A percentile compares a stretch with the other conserved stretches of the same genome.
These are phyloP conservation scores for Cheirogaleus medius DNA, from an alignment of 2,113 vertebrate genomes.

Conservation along the genomic window DNA sequence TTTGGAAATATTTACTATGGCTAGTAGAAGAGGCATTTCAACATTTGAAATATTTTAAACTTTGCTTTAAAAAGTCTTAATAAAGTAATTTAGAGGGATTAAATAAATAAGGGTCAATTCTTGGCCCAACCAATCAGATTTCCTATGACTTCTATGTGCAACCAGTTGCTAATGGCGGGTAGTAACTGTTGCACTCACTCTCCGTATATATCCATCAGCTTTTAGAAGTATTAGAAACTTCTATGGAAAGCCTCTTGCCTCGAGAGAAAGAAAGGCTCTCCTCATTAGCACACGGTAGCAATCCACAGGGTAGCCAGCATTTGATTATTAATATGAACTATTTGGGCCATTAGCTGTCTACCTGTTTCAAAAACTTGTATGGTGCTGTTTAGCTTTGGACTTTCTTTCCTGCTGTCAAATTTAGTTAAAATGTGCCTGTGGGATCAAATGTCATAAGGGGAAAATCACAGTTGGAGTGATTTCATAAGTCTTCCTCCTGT, in stretches of 20 bases:
- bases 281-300: conserved; percentile 50
- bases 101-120: neutral
- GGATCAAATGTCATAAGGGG: conserved; percentile 58
- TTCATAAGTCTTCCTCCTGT: conserved; percentile 57
- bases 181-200: neutral
- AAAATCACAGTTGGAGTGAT: conserved; percentile 39
- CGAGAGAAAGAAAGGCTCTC: conserved; percentile 39
- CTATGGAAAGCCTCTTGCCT: neutral
- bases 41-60: neutral
- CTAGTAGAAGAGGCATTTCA: neutral
- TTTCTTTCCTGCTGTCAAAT: conserved; percentile 71
- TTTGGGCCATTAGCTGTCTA: conserved; percentile 64
- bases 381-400: conserved; percentile 59
- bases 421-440: conserved; percentile 74
- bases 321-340: conserved; percentile 64
- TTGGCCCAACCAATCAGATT: neutral
- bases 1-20: neutral
- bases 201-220: neutral
- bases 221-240: neutral
- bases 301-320: conserved; percentile 44
- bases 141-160: neutral
- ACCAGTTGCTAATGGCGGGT: neutral
- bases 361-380: conserved; percentile 64
- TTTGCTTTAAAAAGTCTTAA: neutral
- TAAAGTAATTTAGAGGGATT: neutral